Percentiles rank a stretch among this genome's conserved stretches.
Evolutionary conservation across 2,113 vertebrate genomes (phyloP).

Genomic region (Cinclus cinclus): DNA sequence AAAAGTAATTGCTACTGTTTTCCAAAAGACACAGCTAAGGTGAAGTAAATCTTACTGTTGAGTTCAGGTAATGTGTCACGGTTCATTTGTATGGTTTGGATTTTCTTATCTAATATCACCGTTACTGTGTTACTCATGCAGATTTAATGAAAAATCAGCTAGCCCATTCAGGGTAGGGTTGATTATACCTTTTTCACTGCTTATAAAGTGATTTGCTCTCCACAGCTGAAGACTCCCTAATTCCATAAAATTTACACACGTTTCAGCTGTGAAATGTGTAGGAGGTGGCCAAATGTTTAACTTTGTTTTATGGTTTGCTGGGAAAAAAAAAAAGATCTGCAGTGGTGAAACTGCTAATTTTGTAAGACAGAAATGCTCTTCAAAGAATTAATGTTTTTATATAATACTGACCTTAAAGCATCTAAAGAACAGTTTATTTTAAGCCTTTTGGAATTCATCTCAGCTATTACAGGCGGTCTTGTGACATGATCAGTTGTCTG

Average conservation of each 20-base stretch:
- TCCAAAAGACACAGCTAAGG: background rate
- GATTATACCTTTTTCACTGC: background rate
- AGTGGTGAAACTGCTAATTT: background rate
- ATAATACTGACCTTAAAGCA: background rate
- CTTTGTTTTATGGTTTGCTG: background rate
- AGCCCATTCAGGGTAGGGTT: rapidly evolving
- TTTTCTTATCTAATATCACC: background rate
- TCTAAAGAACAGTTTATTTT: background rate
- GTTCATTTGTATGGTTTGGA: background rate
- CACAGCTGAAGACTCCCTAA: background rate
- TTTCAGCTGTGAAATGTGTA: background rate
- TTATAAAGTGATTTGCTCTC: background rate
- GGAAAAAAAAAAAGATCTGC: background rate
- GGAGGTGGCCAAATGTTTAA: background rate
- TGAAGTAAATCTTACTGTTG: background rate
- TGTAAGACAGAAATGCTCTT: background rate
- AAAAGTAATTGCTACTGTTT: background rate
- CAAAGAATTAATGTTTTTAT: background rate
- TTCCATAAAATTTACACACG: background rate
- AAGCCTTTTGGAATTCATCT: background rate
- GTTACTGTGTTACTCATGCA: background rate
- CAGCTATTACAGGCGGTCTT: background rate
- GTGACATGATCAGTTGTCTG: background rate
- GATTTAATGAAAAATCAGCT: background rate
- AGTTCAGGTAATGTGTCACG: rapidly evolving